Base-by-base conservation (phyloP, 2,113 vertebrate genomes). In the Coturnix japonica region DNA sequence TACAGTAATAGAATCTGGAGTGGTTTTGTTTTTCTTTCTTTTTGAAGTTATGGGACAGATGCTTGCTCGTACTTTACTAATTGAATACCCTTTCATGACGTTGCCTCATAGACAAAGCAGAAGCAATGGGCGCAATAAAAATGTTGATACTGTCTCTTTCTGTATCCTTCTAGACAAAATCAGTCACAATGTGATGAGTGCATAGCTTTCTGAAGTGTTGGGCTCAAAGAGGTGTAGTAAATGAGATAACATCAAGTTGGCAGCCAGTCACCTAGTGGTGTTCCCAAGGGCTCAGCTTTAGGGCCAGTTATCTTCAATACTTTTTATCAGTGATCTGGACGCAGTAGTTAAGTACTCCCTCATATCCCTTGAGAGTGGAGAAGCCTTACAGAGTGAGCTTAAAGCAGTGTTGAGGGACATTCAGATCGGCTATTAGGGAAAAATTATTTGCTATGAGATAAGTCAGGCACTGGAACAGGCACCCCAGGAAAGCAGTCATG, bases 341-440 rank as follows among this genome's bases (percentile, higher is more conserved):
- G 31, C 5, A 3, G 3, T 39, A 49, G 8, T 20, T 63, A 11
- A 59, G 21, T 5, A 4, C 0, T 0, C 30, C 31, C 39, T 26
- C 51, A 19, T 28, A 43, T 47, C 14, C 18, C 13, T 59, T 4
- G 5, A 59, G 60, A 4, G 7, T 0, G 64, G 17, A 41, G 19
- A 26, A 17, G 18, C 4, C 13, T 81, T 81, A 43, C 26, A 89
- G 26, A 35, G 28, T 49, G 53, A 63, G 51, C 28, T 73, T n/a
- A 30, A 77, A 61, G 15, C 14, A 51, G 66, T 46, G 33, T 14
- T 15, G 21, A 31, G 6, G 6, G 35, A 81, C 28, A 23, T 12
- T 51, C 44, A 30, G 12, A 49, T 39, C 51, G 44, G 18, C 17
- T 33, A 33, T 22, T 51, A 71, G 46, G 15, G 35, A 71, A 81